Evolutionary conservation across 2,797 vertebrate genomes (phyloP), one percentile per base, ranked within the genome.

Genomic region (Pangasius djambal): DNA sequence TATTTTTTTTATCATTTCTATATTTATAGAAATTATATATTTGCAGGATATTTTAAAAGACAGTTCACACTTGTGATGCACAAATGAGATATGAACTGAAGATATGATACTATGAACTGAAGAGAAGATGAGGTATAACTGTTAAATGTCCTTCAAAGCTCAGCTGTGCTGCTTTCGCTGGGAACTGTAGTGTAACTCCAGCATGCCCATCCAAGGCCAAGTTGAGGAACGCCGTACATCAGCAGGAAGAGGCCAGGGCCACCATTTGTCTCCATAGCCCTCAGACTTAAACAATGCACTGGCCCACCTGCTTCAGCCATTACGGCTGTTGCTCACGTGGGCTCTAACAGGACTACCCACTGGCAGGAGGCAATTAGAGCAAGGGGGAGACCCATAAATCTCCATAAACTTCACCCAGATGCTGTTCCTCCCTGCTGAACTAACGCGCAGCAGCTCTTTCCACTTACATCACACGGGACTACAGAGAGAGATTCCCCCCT

Each of bases 251-350:
- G 90, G 91, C 89, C 89, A 48, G 67, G 86, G 93, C 94, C 94
- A 93, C 95, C 95, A 96, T 96, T 96, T 95, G 95, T 96, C 96
- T 96, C 94, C 91, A 95, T 96, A 96, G 96, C 89, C 91, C 92
- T 92, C 92, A 93, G 95, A 94, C 91, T 94, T 94, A 93, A 96
- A 95, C 94, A 94, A 91, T 89, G 93, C 90, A 94, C 91, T 91
- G 92, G 94, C 95, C 95, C 96, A 96, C 93, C 96, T 96, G 95
- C 95, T 96, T 93, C 93, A 95, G 93, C 92, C 94, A 93, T 95
- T 93, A 95, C 84, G 92, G 92, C 93, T 61, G 89, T 90, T 83
- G 90, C 93, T 94, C 92, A 93, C 96, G 50, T 93, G 88, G 92
- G 90, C 84, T 93, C 93, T 91, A 94, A 89, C 93, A 93, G 93